Conservation (phyloP, 2,888 invertebrate genomes). For the Galerucella nymphaeae region DNA sequence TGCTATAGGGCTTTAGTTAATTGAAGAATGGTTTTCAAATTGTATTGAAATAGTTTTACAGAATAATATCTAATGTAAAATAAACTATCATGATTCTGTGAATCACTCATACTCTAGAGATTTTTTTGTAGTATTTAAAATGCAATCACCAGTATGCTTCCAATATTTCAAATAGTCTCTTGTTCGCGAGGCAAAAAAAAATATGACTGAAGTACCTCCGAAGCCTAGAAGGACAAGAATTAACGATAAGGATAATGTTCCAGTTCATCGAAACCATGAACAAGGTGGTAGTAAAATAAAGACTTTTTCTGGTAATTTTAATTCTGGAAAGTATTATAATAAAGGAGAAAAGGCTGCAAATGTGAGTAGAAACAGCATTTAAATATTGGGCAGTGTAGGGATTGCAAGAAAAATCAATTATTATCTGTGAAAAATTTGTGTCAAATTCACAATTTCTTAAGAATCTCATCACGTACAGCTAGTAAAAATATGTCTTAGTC, state of each 20-base stretch:
- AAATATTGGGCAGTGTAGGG: neutral
- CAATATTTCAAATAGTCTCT: slow-evolving; percentile 48
- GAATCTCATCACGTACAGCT: too few species aligned
- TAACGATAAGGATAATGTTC: slow-evolving; percentile 58
- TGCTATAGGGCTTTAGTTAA: too few species aligned
- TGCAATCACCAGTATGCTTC: slow-evolving; percentile 43
- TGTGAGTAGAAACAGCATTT: slow-evolving; percentile 9
- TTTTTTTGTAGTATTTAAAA: neutral
- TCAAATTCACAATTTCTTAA: too few species aligned
- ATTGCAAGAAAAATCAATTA: too few species aligned
- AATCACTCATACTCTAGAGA: neutral
- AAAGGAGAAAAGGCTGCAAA: neutral
- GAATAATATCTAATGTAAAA: too few species aligned
- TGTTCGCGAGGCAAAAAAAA: slow-evolving; percentile 9
- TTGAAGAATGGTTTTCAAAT: too few species aligned
- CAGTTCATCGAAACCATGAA: slow-evolving; percentile 53
- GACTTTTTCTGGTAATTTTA: slow-evolving; percentile 58
- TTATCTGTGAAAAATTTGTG: too few species aligned
- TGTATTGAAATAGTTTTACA: too few species aligned
- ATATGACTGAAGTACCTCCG: slow-evolving; percentile 37
- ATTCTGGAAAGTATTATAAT: slow-evolving; percentile 46
- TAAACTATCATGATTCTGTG: too few species aligned
- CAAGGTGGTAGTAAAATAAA: slow-evolving; percentile 39
- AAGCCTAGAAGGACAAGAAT: slow-evolving; percentile 55
- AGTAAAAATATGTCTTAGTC: too few species aligned